Percentiles rank a stretch among this genome's conserved stretches.
Evolutionary conservation across 2,888 invertebrate species (phyloP).

Genomic region (Drosophila nr. medialis): DNA sequence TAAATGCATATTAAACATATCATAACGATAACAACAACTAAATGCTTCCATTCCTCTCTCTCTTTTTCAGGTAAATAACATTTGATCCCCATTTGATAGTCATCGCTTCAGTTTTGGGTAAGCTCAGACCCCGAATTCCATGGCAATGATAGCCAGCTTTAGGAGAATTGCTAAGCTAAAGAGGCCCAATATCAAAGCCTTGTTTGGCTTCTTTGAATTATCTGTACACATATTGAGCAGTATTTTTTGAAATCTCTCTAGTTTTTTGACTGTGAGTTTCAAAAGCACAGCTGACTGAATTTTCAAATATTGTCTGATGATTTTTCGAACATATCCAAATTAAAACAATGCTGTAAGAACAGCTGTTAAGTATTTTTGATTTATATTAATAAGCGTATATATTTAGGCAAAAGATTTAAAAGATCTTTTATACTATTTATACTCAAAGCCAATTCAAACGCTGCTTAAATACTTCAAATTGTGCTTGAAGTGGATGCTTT

Average conservation of each 20-base stretch:
- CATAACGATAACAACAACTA: slow-evolving; percentile 11
- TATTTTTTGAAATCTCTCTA: neutral
- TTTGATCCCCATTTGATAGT: neutral
- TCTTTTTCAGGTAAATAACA: slow-evolving; percentile 54
- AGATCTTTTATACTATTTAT: neutral
- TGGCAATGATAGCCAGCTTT: slow-evolving; percentile 50
- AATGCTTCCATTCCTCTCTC: neutral
- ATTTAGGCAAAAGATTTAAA: fast-evolving
- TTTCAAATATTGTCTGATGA: neutral
- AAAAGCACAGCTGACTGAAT: neutral
- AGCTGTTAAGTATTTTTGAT: too few species aligned
- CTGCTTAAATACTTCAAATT: neutral
- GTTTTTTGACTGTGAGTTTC: neutral
- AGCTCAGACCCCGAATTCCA: slow-evolving; percentile 54
- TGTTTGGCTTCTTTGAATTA: slow-evolving; percentile 34
- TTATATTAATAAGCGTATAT: neutral
- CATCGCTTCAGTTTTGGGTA: neutral
- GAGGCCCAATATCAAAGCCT: slow-evolving; percentile 44
- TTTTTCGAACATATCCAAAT: neutral
- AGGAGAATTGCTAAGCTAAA: slow-evolving; percentile 56
- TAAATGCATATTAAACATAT: neutral
- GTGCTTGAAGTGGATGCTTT: neutral
- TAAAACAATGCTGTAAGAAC: neutral
- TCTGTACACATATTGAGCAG: slow-evolving; percentile 11
- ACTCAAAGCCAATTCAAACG: neutral